Conservation (phyloP, 2,113 vertebrate species). For the Lepisosteus osseus region DNA sequence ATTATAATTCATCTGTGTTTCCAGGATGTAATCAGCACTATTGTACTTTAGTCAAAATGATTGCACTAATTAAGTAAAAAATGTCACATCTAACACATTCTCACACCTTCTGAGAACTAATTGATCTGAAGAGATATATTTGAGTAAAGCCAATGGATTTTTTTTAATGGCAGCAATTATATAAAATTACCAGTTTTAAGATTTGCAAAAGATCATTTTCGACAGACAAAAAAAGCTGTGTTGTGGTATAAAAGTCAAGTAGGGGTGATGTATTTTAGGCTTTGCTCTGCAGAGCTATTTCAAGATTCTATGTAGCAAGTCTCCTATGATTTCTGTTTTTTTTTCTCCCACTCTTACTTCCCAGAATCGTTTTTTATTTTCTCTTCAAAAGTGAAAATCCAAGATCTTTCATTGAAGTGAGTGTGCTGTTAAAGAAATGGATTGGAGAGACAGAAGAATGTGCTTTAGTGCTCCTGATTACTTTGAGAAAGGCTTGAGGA, state of each 20-base stretch:
- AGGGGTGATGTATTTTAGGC: slow-evolving; percentile 52
- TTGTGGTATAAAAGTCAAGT: slow-evolving; percentile 59
- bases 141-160: slow-evolving; percentile 48
- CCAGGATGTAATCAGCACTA: slow-evolving; percentile 64
- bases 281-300: neutral
- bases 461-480: slow-evolving; percentile 1
- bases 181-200: slow-evolving; percentile 61
- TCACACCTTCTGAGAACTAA: slow-evolving; percentile 48
- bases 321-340: neutral
- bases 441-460: slow-evolving; percentile 3
- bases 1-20: slow-evolving; percentile 54
- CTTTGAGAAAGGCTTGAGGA: slow-evolving; percentile 23
- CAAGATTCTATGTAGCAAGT: neutral
- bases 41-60: slow-evolving; percentile 61
- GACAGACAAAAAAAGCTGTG: slow-evolving; percentile 51
- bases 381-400: neutral
- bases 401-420: neutral
- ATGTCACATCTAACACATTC: slow-evolving; percentile 61
- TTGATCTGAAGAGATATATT: slow-evolving; percentile 57
- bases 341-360: neutral
- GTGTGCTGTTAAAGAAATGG: neutral
- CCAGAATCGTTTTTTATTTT: too few relatives aligned
- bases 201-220: slow-evolving; percentile 55
- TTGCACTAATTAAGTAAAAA: slow-evolving; percentile 67
- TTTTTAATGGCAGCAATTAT: slow-evolving; percentile 60